Evolutionary conservation across 2,888 invertebrate genomes (phyloP), one percentile per base, ranked within the genome.

Genomic region (Cephus nigrinus): DNA sequence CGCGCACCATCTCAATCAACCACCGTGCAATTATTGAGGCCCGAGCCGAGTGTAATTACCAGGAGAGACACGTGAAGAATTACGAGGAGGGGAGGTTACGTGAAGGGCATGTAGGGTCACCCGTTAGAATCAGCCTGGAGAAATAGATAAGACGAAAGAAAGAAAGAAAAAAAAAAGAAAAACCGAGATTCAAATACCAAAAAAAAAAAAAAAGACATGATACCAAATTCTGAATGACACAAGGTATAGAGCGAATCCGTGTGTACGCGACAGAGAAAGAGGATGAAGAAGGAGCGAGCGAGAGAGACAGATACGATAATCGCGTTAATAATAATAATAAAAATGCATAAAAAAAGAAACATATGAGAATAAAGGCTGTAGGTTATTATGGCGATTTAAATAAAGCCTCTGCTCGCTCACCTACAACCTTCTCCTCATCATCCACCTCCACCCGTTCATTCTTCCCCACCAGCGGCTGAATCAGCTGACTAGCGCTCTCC

Each of bases 401-500:
- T 87, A 88, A 87, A 88, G 87, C 86, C 88, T 88, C 84, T 30
- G 23, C 31, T 71, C 30, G 71, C 73, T 32, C 74, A 72, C 78
- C 40, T 40, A 40, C 40, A 40, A 86, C 84, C 86, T 85, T 86
- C 87, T 86, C 85, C 83, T 85, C 84, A 83, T 74, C 34, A n/a
- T 72, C 80, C 69, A 32, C 69, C 31, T 40, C 40, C 40, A 40
- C 40, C 40, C 40, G 40, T 40, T 40, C 40, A 40, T 40, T 40
- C 40, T 85, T 85, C 89, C 86, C 88, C 88, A 87, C 84, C 87
- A 82, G 83, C 83, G 88, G 86, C 88, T 83, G 84, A 85, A 89
- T 89, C 90, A 90, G 89, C 90, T 90, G 89, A 88, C 88, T 88
- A 84, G 78, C 83, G 81, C 82, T 82, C 82, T 82, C 82, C 81